Base-by-base conservation (phyloP, 2,888 invertebrate species). In the Pollenia griseotomentosa region DNA sequence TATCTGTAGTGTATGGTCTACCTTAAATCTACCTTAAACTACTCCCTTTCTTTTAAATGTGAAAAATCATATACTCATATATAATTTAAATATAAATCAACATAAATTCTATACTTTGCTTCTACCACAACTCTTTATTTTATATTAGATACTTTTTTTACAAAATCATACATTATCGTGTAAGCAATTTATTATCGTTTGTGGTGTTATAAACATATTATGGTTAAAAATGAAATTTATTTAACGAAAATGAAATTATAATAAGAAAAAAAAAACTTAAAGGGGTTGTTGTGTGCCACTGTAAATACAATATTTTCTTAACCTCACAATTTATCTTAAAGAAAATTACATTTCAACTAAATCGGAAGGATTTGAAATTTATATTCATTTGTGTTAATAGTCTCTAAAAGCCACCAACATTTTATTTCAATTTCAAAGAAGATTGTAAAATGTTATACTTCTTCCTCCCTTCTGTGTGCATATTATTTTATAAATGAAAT, bases 361-460 rank as follows among this genome's bases (percentile, higher is more conserved):
- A 81, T 48, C 77, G 81, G 68, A 87, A 77, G 68, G 83, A 81
- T 87, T 73, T 81, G 73, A 81, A 84, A 87, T 87, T 84, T 82
- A 81, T 84, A 84, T 87, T 87, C 74, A 87, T 84, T 87, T 84
- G 81, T 59, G 74, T 80, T 85, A 85, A 85, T 85, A 80, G 84
- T 61, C 79, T 70, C 68, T 85, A 61, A 80, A 75, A 84, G 68
- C 51, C 48, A 77, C 40, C 19, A 71, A 83, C 77, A 78, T 71
- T 83, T 83, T 71, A 71, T 78, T 65, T 78, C 83, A 83, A 83
- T 78, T 71, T 83, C 57, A 40, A 57, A 19, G 59, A 79, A 61
- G 19, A 74, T 68, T 77, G 53, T 74, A 68, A 84, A 83, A 83
- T 63, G 42, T 71, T 71, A 8, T 53, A n/a, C 53, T 19, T 46